Evolutionary conservation across 2,888 invertebrate species (phyloP), one percentile per base, ranked within the genome.

Genomic region (Strigamia transsilvanica): DNA sequence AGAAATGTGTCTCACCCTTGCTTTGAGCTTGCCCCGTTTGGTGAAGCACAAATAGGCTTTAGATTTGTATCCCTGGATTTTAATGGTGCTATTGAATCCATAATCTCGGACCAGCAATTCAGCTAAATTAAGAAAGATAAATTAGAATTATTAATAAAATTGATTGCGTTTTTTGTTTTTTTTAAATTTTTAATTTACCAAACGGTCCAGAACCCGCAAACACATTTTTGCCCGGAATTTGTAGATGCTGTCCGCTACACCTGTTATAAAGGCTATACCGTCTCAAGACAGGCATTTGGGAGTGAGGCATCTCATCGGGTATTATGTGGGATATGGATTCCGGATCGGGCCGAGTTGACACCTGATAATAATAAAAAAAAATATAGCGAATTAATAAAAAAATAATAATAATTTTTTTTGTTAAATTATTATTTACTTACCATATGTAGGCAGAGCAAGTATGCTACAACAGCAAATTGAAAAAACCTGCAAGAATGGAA

Each of bases 381-480:
- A 32, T 73, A 27, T 27, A 27, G 27, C 2, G 12, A 27, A 15
- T 73, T 73, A 12, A 27, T 73, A 12, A 73, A 12, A 32, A 73
- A 27, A 5, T 9, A 32, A 15, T 27, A 27, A 5, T 9, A 32
- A 15, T 27, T 12, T 12, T 32, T 73, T 9, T 73, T 32, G 3
- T 27, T 27, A 27, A 27, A 27, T 27, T 38, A 38, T 38, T 38
- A 32, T 73, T 73, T 73, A 32, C 73, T 73, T 32, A 73, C 73
- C 73, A 73, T 73, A 32, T 23, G 73, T 73, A 73, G 73, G 73
- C 73, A 73, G 73, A 73, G 73, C 73, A 73, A 73, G 32, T 73
- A 73, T 73, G 73, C 73, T 73, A 73, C 73, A 73, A 73, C 32
- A 73, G 73, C 73, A 73, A 73, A 73, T 73, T 73, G 73, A 73